Evolutionary conservation across 1,140 invertebrate species (phyloP), one percentile per base, ranked within the genome.

Genomic region (Stegodyphus dumicola): DNA sequence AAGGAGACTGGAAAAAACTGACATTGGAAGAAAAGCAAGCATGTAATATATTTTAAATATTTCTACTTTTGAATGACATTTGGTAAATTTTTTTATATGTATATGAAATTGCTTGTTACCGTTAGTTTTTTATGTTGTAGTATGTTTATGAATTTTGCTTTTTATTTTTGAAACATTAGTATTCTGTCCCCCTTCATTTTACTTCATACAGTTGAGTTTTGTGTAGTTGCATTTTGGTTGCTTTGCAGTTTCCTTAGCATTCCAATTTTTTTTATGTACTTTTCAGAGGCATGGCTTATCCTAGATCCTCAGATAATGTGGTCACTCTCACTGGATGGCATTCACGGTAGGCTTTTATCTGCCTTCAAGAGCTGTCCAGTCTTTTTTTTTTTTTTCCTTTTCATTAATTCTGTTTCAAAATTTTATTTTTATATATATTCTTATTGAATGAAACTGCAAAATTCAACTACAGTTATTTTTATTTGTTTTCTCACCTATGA

Each of bases 21-120:
- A 76, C 73, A n/a, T 60, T 85, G 10, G 71, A 76, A 76, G 81
- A 85, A 56, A 85, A 77, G 48, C 73, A 85, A 85, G 74, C 73
- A 70, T 85, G 81, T 85, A 85, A 76, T 67, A 53, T 54, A 56
- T 15, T 53, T 60, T 60, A 60, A 11, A 60, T 60, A 60, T 60
- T 60, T 60, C 15, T 2, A 60, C 9, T 15, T 11, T 60, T 60
- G 9, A 60, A 11, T 11, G 9, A 5, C 15, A 11, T 60, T 60
- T 60, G 15, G 1, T 60, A 15, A 60, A 60, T 11, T 9, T 60
- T 2, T 11, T 60, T 60, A 11, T 60, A 60, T 11, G 9, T 15
- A 60, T 60, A 15, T 60, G 9, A 60, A 60, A 60, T 5, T 60
- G 56, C 9, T 60, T 10, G 15, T 60, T 60, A 60, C 15, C 5